These are phyloP conservation scores for Synanthedon myopaeformis DNA, from an alignment of 2,888 invertebrate species.

Conservation along the genomic window DNA sequence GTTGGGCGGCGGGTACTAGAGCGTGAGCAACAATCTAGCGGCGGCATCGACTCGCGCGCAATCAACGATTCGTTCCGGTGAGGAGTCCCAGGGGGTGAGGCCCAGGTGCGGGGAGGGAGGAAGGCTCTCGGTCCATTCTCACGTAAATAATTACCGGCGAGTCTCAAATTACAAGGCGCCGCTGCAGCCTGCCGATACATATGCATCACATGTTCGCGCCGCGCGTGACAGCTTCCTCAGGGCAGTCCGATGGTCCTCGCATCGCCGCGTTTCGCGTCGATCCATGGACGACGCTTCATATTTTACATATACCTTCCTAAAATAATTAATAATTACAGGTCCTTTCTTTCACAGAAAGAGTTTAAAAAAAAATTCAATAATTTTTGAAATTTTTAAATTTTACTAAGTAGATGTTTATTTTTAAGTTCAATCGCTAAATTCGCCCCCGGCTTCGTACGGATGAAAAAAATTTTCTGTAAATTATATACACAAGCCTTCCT, in stretches of 20 bases:
- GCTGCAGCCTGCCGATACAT: slow-evolving; percentile 59
- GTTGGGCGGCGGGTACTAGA: slow-evolving; percentile 19
- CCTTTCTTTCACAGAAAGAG: too few relatives aligned
- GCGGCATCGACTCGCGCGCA: slow-evolving; percentile 55
- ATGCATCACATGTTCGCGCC: slow-evolving; percentile 64
- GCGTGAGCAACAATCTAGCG: slow-evolving; percentile 52
- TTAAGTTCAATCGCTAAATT: too few relatives aligned
- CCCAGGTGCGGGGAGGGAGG: slow-evolving; percentile 13
- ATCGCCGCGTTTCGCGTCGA: slow-evolving; percentile 9
- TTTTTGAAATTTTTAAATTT: too few relatives aligned
- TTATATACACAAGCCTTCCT: too few relatives aligned
- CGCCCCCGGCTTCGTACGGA: too few relatives aligned
- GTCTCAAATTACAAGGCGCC: slow-evolving; percentile 68
- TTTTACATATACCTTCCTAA: too few relatives aligned
- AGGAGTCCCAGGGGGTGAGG: slow-evolving; percentile 11
- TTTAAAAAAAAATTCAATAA: too few relatives aligned
- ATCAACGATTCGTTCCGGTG: slow-evolving; percentile 65
- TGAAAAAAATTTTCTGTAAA: too few relatives aligned
- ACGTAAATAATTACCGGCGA: slow-evolving; percentile 69
- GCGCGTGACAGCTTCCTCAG: slow-evolving; percentile 67
- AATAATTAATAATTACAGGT: too few relatives aligned
- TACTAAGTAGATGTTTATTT: too few relatives aligned
- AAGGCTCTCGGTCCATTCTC: slow-evolving; percentile 48
- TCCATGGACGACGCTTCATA: slow-evolving; percentile 1
- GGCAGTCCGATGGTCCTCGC: slow-evolving; percentile 9